Evolutionary conservation across 2,888 invertebrate species (phyloP), one percentile per base, ranked within the genome.

Genomic region (Torymus aiolomorphi): DNA sequence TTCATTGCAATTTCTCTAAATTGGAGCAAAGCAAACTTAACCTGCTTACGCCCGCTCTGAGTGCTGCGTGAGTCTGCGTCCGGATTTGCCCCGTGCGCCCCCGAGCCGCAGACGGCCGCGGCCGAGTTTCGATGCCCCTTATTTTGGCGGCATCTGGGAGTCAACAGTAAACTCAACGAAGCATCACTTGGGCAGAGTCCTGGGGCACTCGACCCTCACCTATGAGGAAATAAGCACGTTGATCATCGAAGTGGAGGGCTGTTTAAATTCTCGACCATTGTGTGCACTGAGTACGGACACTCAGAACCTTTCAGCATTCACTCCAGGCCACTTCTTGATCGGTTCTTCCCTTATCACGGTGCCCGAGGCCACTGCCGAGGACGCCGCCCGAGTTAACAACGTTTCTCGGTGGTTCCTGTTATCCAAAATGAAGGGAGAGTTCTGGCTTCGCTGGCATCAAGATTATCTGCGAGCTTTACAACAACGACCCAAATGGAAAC

Each of bases 41-140:
- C n/a, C n/a, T n/a, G n/a, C n/a, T n/a, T n/a, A n/a, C n/a, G n/a
- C n/a, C n/a, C n/a, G n/a, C n/a, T n/a, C n/a, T n/a, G n/a, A n/a
- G n/a, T n/a, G n/a, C n/a, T n/a, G n/a, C n/a, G n/a, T n/a, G n/a
- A n/a, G n/a, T n/a, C n/a, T n/a, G n/a, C n/a, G n/a, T n/a, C n/a
- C n/a, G n/a, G n/a, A n/a, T n/a, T n/a, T n/a, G n/a, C n/a, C n/a
- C n/a, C n/a, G n/a, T n/a, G n/a, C n/a, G n/a, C n/a, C n/a, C n/a
- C n/a, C n/a, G n/a, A n/a, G n/a, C n/a, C n/a, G n/a, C n/a, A n/a
- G n/a, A n/a, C n/a, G n/a, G n/a, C n/a, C n/a, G n/a, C n/a, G n/a
- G n/a, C n/a, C n/a, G n/a, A n/a, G n/a, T n/a, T n/a, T n/a, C 86
- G 42, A 63, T 16, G 76, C 84, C 13, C 84, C 86, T 2, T 83